Evolutionary conservation across 2,888 invertebrate genomes (phyloP), one percentile per base, ranked within the genome.

Genomic region (Coecobrya sp.): DNA sequence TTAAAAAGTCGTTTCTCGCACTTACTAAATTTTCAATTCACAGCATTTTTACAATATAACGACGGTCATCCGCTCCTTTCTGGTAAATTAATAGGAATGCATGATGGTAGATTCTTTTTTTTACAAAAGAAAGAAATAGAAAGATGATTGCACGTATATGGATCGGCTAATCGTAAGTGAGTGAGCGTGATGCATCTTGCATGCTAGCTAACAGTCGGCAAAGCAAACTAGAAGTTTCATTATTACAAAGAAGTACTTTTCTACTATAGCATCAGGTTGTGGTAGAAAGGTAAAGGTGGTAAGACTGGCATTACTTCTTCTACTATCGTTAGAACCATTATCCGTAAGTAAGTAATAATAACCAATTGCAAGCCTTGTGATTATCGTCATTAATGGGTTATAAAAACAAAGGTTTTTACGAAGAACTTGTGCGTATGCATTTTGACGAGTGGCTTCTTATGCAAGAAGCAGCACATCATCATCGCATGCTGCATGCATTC

Each of bases 1-100:
- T 92, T 92, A 92, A 92, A 92, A 92, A 92, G 92, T 88, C 87
- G 88, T 92, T 92, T 92, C 87, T 88, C 87, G 87, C 91, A 84
- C 92, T 92, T 73, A 88, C 84, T 92, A 68, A 86, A 91, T 91
- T 91, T 91, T 91, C 91, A 91, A 91, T 91, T 91, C 87, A 86
- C 91, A 79, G 52, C n/a, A 10, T 88, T 59, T 79, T 81, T 91
- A 70, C 62, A 52, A 62, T 16, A n/a, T 30, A 52, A 11, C 52
- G 16, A 25, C 11, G 30, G 30, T 30, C 68, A 22, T 62, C 62
- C 11, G 8, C 22, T 25, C 62, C 55, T 11, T 16, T 19, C 55
- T 19, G 2, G 55, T 62, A 62, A 68, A 68, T 2, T 30, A 68
- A 0, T 68, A 68, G 1, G 16, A 30, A 27, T 30, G 25, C 55